Base-by-base conservation (phyloP, 2,113 vertebrate genomes). In the Mesocricetus auratus region DNA sequence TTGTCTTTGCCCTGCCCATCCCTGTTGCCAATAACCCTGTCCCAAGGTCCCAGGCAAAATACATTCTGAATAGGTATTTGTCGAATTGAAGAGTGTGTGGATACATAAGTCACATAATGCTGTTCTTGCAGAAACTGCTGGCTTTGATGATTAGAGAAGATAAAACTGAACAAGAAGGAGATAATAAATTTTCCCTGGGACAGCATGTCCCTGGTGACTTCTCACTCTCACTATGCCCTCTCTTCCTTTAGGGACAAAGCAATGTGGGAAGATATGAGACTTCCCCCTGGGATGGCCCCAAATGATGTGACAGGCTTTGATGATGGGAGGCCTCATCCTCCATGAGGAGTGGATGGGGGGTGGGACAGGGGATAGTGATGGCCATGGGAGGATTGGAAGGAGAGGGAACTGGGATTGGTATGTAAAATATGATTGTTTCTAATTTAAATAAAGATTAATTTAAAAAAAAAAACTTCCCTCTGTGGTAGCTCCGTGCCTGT, bases 81-180 rank as follows among this genome's bases (percentile, higher is more conserved):
- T 11, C 45, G 17, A 89, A 75, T 15, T 2, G 58, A 95, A 94
- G 62, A 90, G 64, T 45, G 60, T 60, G 64, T 78, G 62, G 45
- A 86, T 64, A 13, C 3, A 4, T 56, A 81, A 73, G 11, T n/a
- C 62, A 42, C 24, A 15, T 5, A 69, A n/a, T n/a, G 75, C 69
- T 88, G 17, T 53, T 90, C 31, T 56, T 75, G 3, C 12, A 93
- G 42, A 71, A 91, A 88, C 50, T 33, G 33, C 87, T 74, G 75
- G 19, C n/a, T 94, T 93, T 86, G 62, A 86, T 87, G 56, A 86
- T 13, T 62, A 21, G 9, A 79, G 5, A 93, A 96, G 24, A 26
- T 42, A 24, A 62, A 50, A 50, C 12, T 74, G 12, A 56, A 58
- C 5, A 87, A 42, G n/a, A 78, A 71, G 26, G 39, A 77, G 50